Evolutionary conservation across 2,113 vertebrate genomes (phyloP).

Genomic region (Siphamia tubifer): DNA sequence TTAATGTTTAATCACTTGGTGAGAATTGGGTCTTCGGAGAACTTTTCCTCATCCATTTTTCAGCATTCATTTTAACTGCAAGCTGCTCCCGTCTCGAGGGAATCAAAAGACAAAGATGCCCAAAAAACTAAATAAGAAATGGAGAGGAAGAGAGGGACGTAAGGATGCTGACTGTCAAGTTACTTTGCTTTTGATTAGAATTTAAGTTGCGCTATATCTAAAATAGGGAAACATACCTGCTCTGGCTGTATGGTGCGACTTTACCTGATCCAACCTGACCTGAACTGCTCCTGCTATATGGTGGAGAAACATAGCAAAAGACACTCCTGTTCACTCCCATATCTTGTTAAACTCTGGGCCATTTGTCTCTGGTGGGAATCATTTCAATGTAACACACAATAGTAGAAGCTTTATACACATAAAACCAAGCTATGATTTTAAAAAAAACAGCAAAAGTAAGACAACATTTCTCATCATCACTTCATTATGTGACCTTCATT

Average conservation of each 20-base stretch:
- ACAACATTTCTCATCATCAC: too few species aligned
- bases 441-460: too few species aligned
- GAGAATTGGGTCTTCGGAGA: conserved; percentile 60
- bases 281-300: too few species aligned
- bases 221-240: background rate
- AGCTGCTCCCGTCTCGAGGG: conserved; percentile 51
- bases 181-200: conserved; percentile 48
- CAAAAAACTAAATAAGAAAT: conserved; percentile 46
- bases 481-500: too few species aligned
- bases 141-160: conserved; percentile 2
- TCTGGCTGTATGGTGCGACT: background rate
- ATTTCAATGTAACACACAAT: too few species aligned
- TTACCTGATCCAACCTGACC: too few species aligned
- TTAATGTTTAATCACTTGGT: conserved; percentile 69
- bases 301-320: too few species aligned
- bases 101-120: conserved; percentile 64
- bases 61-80: conserved; percentile 60
- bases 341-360: too few species aligned
- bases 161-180: conserved; percentile 42
- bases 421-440: too few species aligned
- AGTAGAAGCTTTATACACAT: too few species aligned
- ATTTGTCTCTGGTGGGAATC: too few species aligned
- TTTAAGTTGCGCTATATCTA: conserved; percentile 25
- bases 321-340: too few species aligned
- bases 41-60: conserved; percentile 69